Percentiles rank a stretch among this genome's conserved stretches.
Evolutionary conservation across 1,140 invertebrate genomes (phyloP).

Genomic region (Drosophila ironensis): DNA sequence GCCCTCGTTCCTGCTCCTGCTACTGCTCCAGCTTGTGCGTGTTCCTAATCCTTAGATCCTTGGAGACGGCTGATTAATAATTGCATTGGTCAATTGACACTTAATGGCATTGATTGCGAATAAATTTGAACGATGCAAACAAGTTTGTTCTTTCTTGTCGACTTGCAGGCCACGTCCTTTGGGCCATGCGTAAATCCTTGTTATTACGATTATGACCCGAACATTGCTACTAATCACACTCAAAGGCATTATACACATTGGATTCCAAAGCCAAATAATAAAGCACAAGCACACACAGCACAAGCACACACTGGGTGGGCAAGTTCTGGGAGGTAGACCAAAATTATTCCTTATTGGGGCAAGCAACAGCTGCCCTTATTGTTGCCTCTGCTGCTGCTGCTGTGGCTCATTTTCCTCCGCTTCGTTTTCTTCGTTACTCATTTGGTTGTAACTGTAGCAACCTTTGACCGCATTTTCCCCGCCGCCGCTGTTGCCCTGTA

Average conservation of each 20-base stretch:
- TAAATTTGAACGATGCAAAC: constrained; percentile 16
- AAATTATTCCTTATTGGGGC: constrained; percentile 51
- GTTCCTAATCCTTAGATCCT: constrained; percentile 14
- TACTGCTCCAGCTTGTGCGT: not conserved
- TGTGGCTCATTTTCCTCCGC: not conserved
- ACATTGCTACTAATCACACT: constrained; percentile 59
- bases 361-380: constrained; percentile 45
- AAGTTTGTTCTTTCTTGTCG: constrained; percentile 2
- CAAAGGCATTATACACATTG: constrained; percentile 55
- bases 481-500: constrained; percentile 31
- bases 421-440: constrained; percentile 28
- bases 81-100: constrained; percentile 36
- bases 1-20: too few species aligned
- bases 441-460: constrained; percentile 53
- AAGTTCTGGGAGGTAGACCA: too few species aligned
- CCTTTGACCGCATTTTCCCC: constrained; percentile 41
- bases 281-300: constrained; percentile 22
- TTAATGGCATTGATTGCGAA: constrained; percentile 36
- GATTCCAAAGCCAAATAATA: constrained; percentile 54
- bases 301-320: not conserved
- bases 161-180: not conserved
- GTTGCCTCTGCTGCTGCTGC: not conserved
- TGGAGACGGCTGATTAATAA: constrained; percentile 43
- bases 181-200: constrained; percentile 15
- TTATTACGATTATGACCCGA: constrained; percentile 30